These are phyloP conservation scores for Shargacucullia verbasci DNA, from an alignment of 2,888 invertebrate genomes.

Conservation along the genomic window DNA sequence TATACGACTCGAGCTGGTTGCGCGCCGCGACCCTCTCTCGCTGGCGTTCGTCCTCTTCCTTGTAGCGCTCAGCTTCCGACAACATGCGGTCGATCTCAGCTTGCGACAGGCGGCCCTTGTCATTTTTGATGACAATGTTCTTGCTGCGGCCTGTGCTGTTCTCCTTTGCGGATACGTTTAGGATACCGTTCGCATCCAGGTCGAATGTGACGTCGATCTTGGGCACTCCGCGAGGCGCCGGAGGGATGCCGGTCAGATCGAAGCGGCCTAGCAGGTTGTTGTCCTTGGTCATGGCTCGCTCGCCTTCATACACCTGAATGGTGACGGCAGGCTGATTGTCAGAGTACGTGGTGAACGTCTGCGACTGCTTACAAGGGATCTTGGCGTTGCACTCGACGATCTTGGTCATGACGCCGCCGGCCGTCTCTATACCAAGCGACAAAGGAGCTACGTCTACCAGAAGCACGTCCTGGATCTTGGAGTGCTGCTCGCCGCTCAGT, in stretches of 20 bases:
- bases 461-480: slow-evolving; percentile 91
- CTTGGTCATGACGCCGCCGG: slow-evolving; percentile 94
- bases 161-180: slow-evolving; percentile 95
- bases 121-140: slow-evolving; percentile 95
- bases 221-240: slow-evolving; percentile 91
- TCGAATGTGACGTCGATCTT: slow-evolving; percentile 93
- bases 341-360: slow-evolving; percentile 93
- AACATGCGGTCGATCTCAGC: slow-evolving; percentile 95
- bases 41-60: slow-evolving; percentile 92
- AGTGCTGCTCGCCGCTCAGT: slow-evolving; percentile 92
- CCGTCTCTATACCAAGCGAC: slow-evolving; percentile 93
- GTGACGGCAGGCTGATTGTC: slow-evolving; percentile 94
- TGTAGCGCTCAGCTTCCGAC: slow-evolving; percentile 92
- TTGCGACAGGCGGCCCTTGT: slow-evolving; percentile 94
- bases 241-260: slow-evolving; percentile 91
- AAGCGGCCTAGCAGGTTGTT: slow-evolving; percentile 91
- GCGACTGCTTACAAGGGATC: slow-evolving; percentile 92
- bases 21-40: slow-evolving; percentile 91
- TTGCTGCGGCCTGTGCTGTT: slow-evolving; percentile 91
- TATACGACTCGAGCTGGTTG: slow-evolving; percentile 92
- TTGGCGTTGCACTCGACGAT: slow-evolving; percentile 92
- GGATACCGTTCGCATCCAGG: slow-evolving; percentile 93
- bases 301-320: slow-evolving; percentile 93
- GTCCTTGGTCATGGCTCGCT: slow-evolving; percentile 94
- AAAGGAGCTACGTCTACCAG: slow-evolving; percentile 90